Base-by-base conservation (phyloP, 1,140 invertebrate genomes). In the Choristoneura fumiferana region DNA sequence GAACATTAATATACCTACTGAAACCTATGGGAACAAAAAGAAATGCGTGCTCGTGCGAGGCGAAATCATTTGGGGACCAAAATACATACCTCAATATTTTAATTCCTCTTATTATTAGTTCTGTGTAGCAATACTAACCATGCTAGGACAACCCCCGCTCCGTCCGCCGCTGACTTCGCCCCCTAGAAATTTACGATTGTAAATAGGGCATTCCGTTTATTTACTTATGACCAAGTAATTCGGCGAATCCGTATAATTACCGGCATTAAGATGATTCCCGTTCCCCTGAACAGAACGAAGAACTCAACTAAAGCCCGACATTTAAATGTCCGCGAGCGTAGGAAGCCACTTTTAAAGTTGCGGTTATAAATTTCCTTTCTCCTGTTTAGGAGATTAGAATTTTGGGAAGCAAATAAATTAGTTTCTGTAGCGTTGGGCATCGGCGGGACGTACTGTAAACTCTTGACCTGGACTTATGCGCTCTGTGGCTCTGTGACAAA, bases 161-260 rank as follows among this genome's bases (percentile, higher is more conserved):
- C 53, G 40, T 40, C 40, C 59, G 58, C 43, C 63, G 39, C 68
- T 35, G 58, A 64, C 62, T 64, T 58, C 39, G 62, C 60, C 57
- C n/a, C 58, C 54, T 55, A 58, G 58, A 80, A 86, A 88, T 86
- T 88, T 85, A 88, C 83, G 83, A 80, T 84, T 81, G 78, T 81
- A 81, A 84, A 84, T 84, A 84, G 79, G 74, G 69, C 76, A 80
- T 85, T 80, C 71, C 75, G 76, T 81, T 79, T 84, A 81, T 86
- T 88, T 88, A 84, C 81, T 88, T 86, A 86, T 84, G 83, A 80
- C 67, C 80, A 79, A 87, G 83, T 84, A 87, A 86, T 86, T 84
- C 83, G 70, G 37, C 66, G 75, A 84, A 86, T 87, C 84, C 75
- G 83, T 84, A 84, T 87, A 87, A 87, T 87, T 87, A 87, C 84